These are phyloP conservation scores for Trichoplusia ni DNA, from an alignment of 1,140 invertebrate species.

Conservation along the genomic window DNA sequence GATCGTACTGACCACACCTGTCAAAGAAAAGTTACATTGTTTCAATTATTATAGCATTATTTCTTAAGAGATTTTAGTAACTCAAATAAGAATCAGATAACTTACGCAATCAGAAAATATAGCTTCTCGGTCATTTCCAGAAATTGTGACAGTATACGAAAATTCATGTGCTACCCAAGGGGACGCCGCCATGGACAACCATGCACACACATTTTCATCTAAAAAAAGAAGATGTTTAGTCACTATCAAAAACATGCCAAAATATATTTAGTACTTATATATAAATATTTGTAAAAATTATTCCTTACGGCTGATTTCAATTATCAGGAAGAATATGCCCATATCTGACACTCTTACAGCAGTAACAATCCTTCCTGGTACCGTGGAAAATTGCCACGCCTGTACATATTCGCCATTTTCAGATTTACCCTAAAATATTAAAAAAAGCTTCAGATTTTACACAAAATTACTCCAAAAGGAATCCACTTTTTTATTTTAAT, in stretches of 20 bases:
- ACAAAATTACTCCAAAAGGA: too few species aligned
- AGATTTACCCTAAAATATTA: constrained; percentile 60
- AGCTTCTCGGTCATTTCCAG: constrained; percentile 73
- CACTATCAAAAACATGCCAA: too few species aligned
- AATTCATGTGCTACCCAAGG: constrained; percentile 67
- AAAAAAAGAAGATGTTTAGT: constrained; percentile 29
- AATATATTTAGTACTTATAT: too few species aligned
- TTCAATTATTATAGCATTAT: background rate
- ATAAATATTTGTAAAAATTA: background rate
- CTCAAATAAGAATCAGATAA: too few species aligned
- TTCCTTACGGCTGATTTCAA: constrained; percentile 69
- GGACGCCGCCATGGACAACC: constrained; percentile 70
- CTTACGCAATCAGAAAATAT: constrained; percentile 74
- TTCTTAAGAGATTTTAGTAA: too few species aligned
- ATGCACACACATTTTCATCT: constrained; percentile 61
- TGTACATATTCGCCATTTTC: constrained; percentile 74
- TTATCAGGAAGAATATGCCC: constrained; percentile 73
- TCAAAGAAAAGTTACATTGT: too few species aligned
- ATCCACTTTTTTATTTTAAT: too few species aligned
- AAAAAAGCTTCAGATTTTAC: too few species aligned
- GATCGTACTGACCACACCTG: constrained; percentile 74
- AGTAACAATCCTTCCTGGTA: constrained; percentile 65
- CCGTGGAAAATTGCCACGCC: constrained; percentile 72
- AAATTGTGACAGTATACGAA: constrained; percentile 68
- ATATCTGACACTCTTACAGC: constrained; percentile 69